Evolutionary conservation across 2,113 vertebrate species (phyloP), one percentile per base, ranked within the genome.

Genomic region (Epinephelus cyanopodus): DNA sequence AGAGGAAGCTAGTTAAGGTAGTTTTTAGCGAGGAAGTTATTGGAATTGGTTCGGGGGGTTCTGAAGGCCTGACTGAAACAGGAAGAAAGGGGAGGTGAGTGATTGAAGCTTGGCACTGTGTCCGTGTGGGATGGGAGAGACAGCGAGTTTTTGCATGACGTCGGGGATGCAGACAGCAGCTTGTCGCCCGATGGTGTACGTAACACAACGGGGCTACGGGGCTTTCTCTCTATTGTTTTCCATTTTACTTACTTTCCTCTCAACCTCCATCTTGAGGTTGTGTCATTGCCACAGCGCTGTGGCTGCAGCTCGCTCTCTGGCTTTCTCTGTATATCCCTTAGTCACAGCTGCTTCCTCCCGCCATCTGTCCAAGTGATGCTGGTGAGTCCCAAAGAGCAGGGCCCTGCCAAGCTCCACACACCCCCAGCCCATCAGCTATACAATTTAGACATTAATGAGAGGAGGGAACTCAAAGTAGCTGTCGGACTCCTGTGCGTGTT

Each of bases 391-490:
- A 86, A 56, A 78, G 89, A 84, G 89, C 66, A 52, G 68, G 80
- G 56, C 74, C 65, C 71, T 83, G 87, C 90, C 91, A 88, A 88
- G 74, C 87, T 62, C 42, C 60, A 57, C 75, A 53, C 47, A 50
- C 25, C 57, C 33, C 29, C 25, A 23, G 73, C 79, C 60, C 89
- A 85, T 89, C 89, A 91, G 86, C 89, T 52, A 84, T 50, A 85
- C 82, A 57, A 90, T 90, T 90, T 87, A 90, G 90, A 90, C 89
- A 85, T 92, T 92, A 90, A 87, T 85, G 87, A 92, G 84, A 53
- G 37, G 58, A 85, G 85, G 77, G 78, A 77, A 70, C 72, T 84
- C 71, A 72, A 77, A 85, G 81, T 77, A 60, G 83, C 81, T 81
- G 62, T 61, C 70, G 15, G 53, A 79, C 70, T 86, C 63, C 70